These are phyloP conservation scores for Ptychochromis oligacanthus DNA, from an alignment of 2,113 vertebrate genomes.

Conservation along the genomic window DNA sequence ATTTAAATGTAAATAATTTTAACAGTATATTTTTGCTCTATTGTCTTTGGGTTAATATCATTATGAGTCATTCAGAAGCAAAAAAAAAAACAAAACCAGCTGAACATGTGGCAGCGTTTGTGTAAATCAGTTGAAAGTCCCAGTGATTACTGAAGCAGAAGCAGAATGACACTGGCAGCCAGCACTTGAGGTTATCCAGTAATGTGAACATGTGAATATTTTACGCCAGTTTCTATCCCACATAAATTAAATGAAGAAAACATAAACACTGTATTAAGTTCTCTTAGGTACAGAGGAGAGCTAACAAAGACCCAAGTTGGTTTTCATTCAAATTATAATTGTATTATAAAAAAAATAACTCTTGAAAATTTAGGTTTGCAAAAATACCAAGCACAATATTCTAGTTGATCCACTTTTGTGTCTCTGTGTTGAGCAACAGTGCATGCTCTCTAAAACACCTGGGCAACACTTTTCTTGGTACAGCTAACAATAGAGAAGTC, in stretches of 20 bases:
- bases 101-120: neutral
- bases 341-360: neutral
- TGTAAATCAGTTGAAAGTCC: slow-evolving; percentile 6
- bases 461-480: too few species aligned
- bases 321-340: neutral
- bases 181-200: neutral
- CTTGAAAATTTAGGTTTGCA: neutral
- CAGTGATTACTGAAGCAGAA: neutral
- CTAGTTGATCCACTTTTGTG: neutral
- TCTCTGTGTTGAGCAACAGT: neutral
- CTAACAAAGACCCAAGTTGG: neutral
- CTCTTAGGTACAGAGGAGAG: neutral
- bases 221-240: neutral
- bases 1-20: neutral
- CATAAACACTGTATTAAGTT: neutral
- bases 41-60: neutral
- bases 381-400: neutral
- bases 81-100: neutral
- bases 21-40: neutral
- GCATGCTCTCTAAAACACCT: too few species aligned
- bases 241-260: neutral
- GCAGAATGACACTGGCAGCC: neutral
- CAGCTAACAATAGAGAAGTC: too few species aligned
- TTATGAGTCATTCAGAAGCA: neutral
- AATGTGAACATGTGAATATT: neutral